Conservation (phyloP, 2,113 vertebrate species). For the Leucoraja erinaceus region DNA sequence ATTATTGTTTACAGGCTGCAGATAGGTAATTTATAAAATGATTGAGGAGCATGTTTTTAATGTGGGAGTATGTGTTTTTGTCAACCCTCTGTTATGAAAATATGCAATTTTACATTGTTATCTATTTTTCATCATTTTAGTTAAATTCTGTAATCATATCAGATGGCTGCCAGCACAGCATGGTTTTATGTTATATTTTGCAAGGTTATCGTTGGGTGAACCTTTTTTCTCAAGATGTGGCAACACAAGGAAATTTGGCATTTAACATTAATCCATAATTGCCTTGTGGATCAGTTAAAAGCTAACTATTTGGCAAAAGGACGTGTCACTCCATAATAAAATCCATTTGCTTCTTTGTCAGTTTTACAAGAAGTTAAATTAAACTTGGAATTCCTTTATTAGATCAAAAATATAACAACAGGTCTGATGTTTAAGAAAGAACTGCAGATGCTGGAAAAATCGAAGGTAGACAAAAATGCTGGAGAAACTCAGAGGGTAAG, state of each 20-base stretch:
- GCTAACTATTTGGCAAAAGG: not conserved
- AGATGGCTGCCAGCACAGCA: not conserved
- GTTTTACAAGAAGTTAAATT: not conserved
- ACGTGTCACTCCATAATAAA: not conserved
- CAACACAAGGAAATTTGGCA: not conserved
- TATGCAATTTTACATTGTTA: not conserved
- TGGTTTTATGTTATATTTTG: not conserved
- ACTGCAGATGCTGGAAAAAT: too few relatives aligned
- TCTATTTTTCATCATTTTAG: not conserved
- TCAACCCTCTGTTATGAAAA: not conserved
- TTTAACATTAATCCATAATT: not conserved
- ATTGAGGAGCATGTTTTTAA: not conserved
- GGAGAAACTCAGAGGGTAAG: too few relatives aligned
- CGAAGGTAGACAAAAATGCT: too few relatives aligned
- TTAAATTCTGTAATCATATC: not conserved
- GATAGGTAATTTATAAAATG: not conserved
- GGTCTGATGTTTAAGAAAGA: too few relatives aligned
- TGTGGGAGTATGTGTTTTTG: not conserved
- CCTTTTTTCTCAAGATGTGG: not conserved
- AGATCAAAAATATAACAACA: not conserved
- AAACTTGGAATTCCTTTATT: not conserved
- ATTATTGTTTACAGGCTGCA: not conserved
- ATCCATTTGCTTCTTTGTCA: not conserved
- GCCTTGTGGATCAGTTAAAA: not conserved
- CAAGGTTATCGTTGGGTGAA: not conserved